These are phyloP conservation scores for Thymelicus acteon DNA, from an alignment of 2,888 invertebrate genomes.

Conservation along the genomic window DNA sequence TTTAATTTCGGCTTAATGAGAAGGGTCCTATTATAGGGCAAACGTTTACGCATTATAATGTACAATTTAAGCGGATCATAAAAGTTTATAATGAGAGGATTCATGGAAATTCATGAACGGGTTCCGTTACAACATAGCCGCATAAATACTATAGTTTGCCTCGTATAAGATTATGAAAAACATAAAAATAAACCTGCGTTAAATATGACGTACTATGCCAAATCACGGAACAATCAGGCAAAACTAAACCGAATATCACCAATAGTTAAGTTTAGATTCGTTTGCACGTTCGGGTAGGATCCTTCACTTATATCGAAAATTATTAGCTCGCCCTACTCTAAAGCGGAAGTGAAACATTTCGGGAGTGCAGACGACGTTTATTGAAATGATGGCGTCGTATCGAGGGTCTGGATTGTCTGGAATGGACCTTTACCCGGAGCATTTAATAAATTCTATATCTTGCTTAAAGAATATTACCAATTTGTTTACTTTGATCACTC, in stretches of 20 bases:
- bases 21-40: too few relatives aligned
- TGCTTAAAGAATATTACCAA: conserved; percentile 4
- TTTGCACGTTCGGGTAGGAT: neutral
- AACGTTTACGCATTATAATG: too few relatives aligned
- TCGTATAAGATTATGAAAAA: too few relatives aligned
- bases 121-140: too few relatives aligned
- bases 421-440: conserved; percentile 21
- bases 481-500: too few relatives aligned
- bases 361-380: conserved; percentile 22
- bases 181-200: neutral
- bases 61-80: too few relatives aligned
- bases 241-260: neutral
- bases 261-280: neutral
- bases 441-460: conserved; percentile 18
- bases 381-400: conserved; percentile 22
- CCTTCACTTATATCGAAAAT: conserved; percentile 9
- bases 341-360: conserved; percentile 13
- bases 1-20: too few relatives aligned
- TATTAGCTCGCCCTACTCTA: conserved; percentile 6
- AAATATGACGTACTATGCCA: neutral
- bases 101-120: too few relatives aligned
- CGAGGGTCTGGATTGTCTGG: neutral
- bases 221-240: neutral
- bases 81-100: too few relatives aligned
- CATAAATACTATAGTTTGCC: too few relatives aligned